Percentiles rank a stretch among this genome's conserved stretches.
phyloP scores from a whole-genome alignment of 2,113 vertebrate species.

The Tautogolabrus adspersus region DNA sequence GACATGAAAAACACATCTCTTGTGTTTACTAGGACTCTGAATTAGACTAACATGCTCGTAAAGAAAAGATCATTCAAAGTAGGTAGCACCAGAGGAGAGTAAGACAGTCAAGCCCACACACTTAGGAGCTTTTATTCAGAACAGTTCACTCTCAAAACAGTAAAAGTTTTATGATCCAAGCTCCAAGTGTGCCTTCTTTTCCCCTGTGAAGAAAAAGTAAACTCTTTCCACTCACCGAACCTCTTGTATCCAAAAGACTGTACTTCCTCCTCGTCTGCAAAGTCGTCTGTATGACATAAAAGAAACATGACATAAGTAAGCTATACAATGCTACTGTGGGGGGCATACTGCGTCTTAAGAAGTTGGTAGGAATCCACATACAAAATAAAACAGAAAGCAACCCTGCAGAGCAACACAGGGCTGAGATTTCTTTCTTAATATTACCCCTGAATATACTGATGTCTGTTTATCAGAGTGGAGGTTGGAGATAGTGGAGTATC shows the following conservation, averaged over 20 bases:
- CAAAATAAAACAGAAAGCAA: constrained; percentile 22
- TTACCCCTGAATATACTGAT: neutral
- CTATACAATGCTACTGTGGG: neutral
- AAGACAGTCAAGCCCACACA: constrained; percentile 52
- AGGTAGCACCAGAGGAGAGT: neutral
- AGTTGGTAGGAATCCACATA: constrained; percentile 19
- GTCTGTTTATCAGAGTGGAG: neutral
- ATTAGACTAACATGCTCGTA: neutral
- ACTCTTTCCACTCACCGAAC: constrained; percentile 90
- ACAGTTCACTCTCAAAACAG: constrained; percentile 24
- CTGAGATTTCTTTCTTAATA: neutral
- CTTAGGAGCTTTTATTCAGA: constrained; percentile 29
- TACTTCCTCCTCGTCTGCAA: constrained; percentile 96
- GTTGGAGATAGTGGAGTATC: constrained; percentile 21
- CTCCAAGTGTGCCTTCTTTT: constrained; percentile 1
- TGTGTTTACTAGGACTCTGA: neutral
- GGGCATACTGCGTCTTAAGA: neutral
- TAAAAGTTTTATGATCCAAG: constrained; percentile 45
- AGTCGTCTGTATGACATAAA: constrained; percentile 91
- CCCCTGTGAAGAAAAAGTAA: constrained; percentile 25
- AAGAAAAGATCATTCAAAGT: constrained; percentile 23
- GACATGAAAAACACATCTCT: neutral
- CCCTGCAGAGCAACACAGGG: neutral
- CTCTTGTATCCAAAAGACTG: constrained; percentile 99
- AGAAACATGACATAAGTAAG: constrained; percentile 60